phyloP scores from a whole-genome alignment of 2,113 vertebrate genomes.

The Apaloderma vittatum region DNA sequence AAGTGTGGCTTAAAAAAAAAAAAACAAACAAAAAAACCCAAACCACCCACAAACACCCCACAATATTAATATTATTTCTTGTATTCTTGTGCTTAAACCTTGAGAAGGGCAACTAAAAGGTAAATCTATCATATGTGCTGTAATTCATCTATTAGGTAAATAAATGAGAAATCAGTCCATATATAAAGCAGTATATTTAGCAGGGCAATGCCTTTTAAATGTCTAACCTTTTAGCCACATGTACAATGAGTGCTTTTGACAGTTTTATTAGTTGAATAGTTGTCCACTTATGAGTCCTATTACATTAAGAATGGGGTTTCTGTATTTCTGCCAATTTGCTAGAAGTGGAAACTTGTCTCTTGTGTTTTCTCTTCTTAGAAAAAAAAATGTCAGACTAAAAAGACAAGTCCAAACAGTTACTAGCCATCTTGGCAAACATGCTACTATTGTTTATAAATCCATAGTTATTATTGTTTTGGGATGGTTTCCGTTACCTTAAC shows the following conservation, averaged over 20 bases:
- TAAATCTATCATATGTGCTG: background rate
- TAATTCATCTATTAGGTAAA: background rate
- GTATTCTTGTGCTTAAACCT: background rate
- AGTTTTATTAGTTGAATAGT: background rate
- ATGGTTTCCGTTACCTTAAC: conserved; percentile 23
- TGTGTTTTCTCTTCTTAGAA: background rate
- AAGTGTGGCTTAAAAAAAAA: background rate
- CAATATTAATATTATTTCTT: background rate
- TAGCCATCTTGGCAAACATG: background rate
- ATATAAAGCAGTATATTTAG: background rate
- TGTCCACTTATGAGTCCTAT: conserved; percentile 17
- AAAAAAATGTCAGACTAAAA: background rate
- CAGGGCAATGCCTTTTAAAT: background rate
- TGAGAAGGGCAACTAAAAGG: background rate
- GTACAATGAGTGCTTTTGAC: background rate
- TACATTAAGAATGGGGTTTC: background rate
- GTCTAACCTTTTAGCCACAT: background rate
- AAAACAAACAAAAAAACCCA: no score
- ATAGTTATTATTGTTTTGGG: background rate
- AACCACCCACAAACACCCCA: no score
- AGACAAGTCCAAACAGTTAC: background rate
- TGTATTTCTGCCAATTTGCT: background rate
- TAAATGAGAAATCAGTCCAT: background rate
- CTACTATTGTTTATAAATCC: background rate
- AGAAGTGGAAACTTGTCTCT: background rate